phyloP scores from a whole-genome alignment of 2,888 invertebrate species.

The Neuroscelio doddi region DNA sequence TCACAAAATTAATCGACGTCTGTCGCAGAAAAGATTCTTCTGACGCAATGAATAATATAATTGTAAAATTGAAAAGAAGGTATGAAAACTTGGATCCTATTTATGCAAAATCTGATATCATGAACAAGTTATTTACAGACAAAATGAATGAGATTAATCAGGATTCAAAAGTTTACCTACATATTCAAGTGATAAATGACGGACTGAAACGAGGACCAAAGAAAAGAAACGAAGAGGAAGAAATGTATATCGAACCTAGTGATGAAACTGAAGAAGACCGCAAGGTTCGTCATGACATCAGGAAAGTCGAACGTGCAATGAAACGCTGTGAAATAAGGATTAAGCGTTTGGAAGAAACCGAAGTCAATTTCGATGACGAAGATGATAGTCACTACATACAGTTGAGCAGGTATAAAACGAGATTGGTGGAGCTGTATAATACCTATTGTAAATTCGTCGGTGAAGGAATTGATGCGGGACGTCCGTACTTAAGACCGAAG shows the following conservation, averaged over 20 bases:
- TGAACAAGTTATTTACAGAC: slow-evolving; percentile 40
- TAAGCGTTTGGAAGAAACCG: slow-evolving; percentile 78
- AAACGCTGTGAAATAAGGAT: slow-evolving; percentile 79
- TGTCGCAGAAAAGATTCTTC: slow-evolving; percentile 55
- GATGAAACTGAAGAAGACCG: slow-evolving; percentile 7
- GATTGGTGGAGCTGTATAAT: slow-evolving; percentile 56
- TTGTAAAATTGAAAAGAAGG: slow-evolving; percentile 57
- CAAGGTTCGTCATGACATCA: slow-evolving; percentile 28
- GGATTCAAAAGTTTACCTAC: slow-evolving; percentile 43
- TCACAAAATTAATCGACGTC: slow-evolving; percentile 58
- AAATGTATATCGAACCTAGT: neutral
- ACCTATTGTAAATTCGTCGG: slow-evolving; percentile 55
- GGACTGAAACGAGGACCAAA: slow-evolving; percentile 52
- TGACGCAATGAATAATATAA: slow-evolving; percentile 54
- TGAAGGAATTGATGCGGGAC: slow-evolving; percentile 55
- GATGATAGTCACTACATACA: slow-evolving; percentile 82
- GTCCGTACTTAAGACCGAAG: slow-evolving; percentile 58
- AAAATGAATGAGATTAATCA: slow-evolving; percentile 49
- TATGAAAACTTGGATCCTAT: slow-evolving; percentile 54
- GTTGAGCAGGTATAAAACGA: slow-evolving; percentile 75
- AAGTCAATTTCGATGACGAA: slow-evolving; percentile 84
- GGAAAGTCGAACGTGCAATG: slow-evolving; percentile 75
- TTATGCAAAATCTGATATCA: slow-evolving; percentile 50
- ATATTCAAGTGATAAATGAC: slow-evolving; percentile 53
- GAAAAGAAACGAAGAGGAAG: neutral